These are phyloP conservation scores for Periparus ater DNA, from an alignment of 2,797 vertebrate genomes.

Conservation along the genomic window DNA sequence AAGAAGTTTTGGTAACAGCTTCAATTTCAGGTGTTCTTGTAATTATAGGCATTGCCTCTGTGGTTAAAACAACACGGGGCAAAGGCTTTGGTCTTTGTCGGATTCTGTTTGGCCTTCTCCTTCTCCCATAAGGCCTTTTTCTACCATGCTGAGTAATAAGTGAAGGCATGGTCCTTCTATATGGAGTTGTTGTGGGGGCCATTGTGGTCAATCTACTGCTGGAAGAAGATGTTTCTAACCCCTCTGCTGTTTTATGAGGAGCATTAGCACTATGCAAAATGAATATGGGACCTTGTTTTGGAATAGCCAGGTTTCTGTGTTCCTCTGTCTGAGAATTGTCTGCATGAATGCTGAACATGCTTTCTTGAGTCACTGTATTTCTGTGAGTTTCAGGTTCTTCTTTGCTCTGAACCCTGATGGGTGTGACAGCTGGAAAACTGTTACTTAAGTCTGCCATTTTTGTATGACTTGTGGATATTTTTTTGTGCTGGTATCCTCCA, in stretches of 20 bases:
- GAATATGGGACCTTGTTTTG: neutral
- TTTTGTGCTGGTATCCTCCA: neutral
- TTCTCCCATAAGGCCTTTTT: conserved; percentile 76
- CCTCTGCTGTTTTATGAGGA: neutral
- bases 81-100: conserved; percentile 73
- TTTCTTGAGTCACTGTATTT: neutral
- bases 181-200: neutral
- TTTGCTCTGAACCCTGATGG: neutral
- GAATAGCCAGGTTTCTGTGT: neutral
- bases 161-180: neutral
- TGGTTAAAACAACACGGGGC: neutral
- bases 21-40: neutral
- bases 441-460: neutral
- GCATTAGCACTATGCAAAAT: neutral
- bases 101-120: conserved; percentile 76
- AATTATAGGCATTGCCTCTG: neutral
- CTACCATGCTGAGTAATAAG: conserved; percentile 57
- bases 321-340: neutral
- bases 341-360: neutral
- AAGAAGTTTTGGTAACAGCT: neutral
- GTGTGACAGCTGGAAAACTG: neutral
- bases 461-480: neutral
- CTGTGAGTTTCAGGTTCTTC: neutral
- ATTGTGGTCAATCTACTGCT: neutral
- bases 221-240: neutral